Evolutionary conservation across 1,140 invertebrate genomes (phyloP).

Genomic region (Drosophila albomicans): DNA sequence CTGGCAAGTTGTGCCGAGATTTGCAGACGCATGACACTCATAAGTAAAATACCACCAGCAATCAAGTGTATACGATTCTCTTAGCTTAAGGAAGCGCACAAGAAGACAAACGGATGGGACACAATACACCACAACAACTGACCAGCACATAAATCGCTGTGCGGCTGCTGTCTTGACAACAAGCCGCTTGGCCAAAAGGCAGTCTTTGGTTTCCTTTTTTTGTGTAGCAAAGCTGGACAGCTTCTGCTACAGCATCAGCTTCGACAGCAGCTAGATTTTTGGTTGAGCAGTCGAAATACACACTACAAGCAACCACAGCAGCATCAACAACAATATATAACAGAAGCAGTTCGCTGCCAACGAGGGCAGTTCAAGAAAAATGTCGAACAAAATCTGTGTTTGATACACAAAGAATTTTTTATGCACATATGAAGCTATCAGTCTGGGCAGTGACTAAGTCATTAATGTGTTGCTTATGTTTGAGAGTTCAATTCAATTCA

Average conservation of each 20-base stretch:
- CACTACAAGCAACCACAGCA: constrained; percentile 16
- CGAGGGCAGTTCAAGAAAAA: constrained; percentile 7
- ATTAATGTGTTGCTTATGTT: too few relatives aligned
- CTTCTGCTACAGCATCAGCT: constrained; percentile 14
- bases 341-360: not conserved
- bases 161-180: constrained; percentile 45
- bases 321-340: constrained; percentile 2
- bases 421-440: too few relatives aligned
- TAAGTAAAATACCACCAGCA: constrained; percentile 72
- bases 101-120: constrained; percentile 25
- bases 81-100: constrained; percentile 44
- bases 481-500: too few relatives aligned
- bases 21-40: constrained; percentile 74
- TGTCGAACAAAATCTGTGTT: too few relatives aligned
- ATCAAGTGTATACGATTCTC: constrained; percentile 9
- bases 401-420: too few relatives aligned
- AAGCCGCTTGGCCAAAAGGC: constrained; percentile 32
- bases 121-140: constrained; percentile 15
- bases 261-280: constrained; percentile 44
- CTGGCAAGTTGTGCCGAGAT: constrained; percentile 61
- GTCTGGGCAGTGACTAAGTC: too few relatives aligned
- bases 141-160: constrained; percentile 66
- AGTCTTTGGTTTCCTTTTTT: constrained; percentile 16
- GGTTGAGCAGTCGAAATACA: constrained; percentile 23
- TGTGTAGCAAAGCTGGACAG: not conserved